Evolutionary conservation across 2,113 vertebrate genomes (phyloP).

Genomic region (Meles meles): DNA sequence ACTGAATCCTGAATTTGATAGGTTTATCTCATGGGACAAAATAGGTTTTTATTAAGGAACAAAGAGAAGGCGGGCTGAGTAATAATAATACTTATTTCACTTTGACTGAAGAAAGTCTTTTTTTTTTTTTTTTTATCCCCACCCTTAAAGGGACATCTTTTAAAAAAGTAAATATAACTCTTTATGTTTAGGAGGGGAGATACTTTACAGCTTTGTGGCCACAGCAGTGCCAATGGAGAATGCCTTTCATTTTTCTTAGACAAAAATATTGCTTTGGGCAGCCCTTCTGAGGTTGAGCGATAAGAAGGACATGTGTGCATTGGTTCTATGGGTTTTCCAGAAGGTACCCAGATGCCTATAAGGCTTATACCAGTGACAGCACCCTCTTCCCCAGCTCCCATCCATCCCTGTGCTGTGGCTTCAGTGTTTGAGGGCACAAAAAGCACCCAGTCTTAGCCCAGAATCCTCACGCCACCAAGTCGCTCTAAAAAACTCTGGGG

Average conservation of each 20-base stretch:
- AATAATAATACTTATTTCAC: background rate
- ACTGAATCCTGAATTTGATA: background rate
- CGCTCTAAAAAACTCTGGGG: background rate
- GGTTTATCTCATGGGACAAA: background rate
- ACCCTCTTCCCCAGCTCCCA: too few species aligned
- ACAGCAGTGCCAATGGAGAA: background rate
- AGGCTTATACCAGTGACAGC: background rate
- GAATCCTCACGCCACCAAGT: background rate
- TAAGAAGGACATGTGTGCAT: fast-evolving
- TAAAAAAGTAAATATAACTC: background rate
- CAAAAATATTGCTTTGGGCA: background rate
- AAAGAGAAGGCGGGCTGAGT: background rate
- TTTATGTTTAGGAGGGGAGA: background rate
- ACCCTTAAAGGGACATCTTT: background rate
- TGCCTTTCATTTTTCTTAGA: background rate
- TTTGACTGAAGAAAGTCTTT: background rate
- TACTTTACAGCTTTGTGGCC: background rate
- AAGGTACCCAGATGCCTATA: background rate
- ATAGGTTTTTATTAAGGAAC: background rate
- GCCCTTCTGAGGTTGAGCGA: background rate
- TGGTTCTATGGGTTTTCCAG: background rate
- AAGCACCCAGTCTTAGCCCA: background rate
- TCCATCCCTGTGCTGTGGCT: too few species aligned
- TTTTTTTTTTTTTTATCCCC: background rate
- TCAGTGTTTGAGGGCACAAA: background rate